phyloP scores from a whole-genome alignment of 2,113 vertebrate species.

The Mungos mungo region DNA sequence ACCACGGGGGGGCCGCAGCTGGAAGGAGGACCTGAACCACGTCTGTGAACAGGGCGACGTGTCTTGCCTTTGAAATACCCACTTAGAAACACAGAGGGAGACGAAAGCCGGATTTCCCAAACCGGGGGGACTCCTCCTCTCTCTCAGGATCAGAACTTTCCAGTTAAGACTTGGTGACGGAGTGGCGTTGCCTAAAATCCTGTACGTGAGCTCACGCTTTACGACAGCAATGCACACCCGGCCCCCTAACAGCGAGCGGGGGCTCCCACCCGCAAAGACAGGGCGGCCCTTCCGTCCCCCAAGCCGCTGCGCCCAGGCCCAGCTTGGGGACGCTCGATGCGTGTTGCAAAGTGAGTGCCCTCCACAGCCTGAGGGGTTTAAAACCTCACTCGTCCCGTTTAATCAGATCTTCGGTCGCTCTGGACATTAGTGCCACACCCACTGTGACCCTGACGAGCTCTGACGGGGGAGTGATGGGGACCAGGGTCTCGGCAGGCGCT shows the following conservation, averaged over 20 bases:
- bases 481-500: rapidly evolving
- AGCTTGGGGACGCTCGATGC: not conserved
- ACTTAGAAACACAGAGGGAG: conserved; percentile 48
- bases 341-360: not conserved
- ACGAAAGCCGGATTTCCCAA: conserved; percentile 6
- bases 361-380: not conserved
- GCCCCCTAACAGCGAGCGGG: rapidly evolving
- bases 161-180: not conserved
- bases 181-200: not conserved
- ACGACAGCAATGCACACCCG: not conserved
- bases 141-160: not conserved
- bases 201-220: not conserved
- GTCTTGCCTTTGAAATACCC: conserved; percentile 63
- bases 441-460: not conserved
- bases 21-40: conserved; percentile 48
- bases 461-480: rapidly evolving
- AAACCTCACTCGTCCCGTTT: not conserved
- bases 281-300: rapidly evolving
- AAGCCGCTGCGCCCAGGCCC: rapidly evolving
- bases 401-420: not conserved
- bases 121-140: not conserved
- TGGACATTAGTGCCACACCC: not conserved
- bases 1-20: not conserved
- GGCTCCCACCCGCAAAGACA: rapidly evolving
- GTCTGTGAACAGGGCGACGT: conserved; percentile 51